A percentile compares a stretch with the other conserved stretches of the same genome.
Conservation (phyloP, 2,888 invertebrate species). For the Hypsopygia costalis region DNA sequence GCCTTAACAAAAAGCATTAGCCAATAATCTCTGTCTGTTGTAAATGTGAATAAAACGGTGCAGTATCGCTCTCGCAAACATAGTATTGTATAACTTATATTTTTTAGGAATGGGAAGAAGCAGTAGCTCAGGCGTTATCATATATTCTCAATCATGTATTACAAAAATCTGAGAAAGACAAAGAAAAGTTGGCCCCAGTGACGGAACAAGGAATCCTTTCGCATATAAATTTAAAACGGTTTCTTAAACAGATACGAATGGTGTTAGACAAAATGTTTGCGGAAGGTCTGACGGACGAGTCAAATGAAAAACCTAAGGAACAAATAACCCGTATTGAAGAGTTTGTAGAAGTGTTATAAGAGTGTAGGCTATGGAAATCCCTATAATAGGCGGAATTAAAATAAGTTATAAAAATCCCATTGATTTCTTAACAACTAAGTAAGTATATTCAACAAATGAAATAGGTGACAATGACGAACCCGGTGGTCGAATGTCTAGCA, state of each 20-base stretch:
- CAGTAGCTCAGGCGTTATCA: conserved; percentile 83
- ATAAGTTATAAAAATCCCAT: no score
- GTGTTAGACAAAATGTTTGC: conserved; percentile 56
- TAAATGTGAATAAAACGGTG: no score
- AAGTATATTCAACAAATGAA: no score
- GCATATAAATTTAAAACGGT: conserved; percentile 62
- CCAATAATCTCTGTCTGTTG: no score
- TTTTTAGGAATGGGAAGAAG: conserved; percentile 89
- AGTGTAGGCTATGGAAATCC: not conserved
- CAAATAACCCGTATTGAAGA: conserved; percentile 60
- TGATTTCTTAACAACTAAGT: no score
- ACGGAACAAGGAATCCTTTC: conserved; percentile 68
- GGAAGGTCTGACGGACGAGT: conserved; percentile 29
- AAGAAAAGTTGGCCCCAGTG: conserved; percentile 76
- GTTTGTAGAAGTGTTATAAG: conserved; percentile 61
- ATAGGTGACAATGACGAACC: no score
- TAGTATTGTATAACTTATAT: no score
- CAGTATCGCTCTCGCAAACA: no score
- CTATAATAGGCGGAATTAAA: no score
- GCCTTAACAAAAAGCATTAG: no score
- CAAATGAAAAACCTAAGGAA: conserved; percentile 18
- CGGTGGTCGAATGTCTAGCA: no score
- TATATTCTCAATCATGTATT: conserved; percentile 83
- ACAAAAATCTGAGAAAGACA: conserved; percentile 83
- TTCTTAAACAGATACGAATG: conserved; percentile 59